Evolutionary conservation across 1,140 invertebrate species (phyloP), one percentile per base, ranked within the genome.

Genomic region (Potamilus streckersoni): DNA sequence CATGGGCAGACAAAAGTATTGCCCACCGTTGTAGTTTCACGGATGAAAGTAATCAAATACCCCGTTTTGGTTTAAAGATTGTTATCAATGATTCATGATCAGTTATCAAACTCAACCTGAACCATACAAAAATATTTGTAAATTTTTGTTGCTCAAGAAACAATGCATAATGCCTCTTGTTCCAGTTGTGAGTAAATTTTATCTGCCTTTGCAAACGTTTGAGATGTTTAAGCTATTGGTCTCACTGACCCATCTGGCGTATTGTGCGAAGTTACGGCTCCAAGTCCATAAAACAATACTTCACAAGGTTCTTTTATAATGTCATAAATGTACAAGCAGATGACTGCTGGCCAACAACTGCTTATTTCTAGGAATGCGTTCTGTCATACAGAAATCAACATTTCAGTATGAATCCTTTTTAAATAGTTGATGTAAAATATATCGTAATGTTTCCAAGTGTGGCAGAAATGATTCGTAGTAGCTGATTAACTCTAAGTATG

Each of bases 171-270:
- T 16, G 86, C 78, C 80, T 91, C 90, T 71, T 90, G 91, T 79
- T 92, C 90, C 31, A 91, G 91, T 80, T 88, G 86, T 13, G 87
- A 75, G 78, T 88, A 91, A 49, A 86, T 85, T 66, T 75, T 60
- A 78, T 91, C 84, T 56, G 86, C 23, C 16, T 59, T 2, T 14
- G 59, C 19, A 20, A 75, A 31, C 0, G 73, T 69, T 20, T 66
- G 60, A 16, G 68, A 75, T 3, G 73, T 68, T 38, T 55, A 75
- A 6, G 67, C 73, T n/a, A 75, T 64, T 5, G 73, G 67, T 55
- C 58, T 16, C 56, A 69, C 73, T 56, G 38, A 60, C 2, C 65
- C 76, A 66, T 80, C 64, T 2, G 64, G 64, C 71, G 75, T 71
- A 13, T 62, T 73, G 67, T 83, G 81, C 4, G 64, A 75, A 17